Conservation (phyloP, 1,140 invertebrate species). For the Brachionus manjavacas region DNA sequence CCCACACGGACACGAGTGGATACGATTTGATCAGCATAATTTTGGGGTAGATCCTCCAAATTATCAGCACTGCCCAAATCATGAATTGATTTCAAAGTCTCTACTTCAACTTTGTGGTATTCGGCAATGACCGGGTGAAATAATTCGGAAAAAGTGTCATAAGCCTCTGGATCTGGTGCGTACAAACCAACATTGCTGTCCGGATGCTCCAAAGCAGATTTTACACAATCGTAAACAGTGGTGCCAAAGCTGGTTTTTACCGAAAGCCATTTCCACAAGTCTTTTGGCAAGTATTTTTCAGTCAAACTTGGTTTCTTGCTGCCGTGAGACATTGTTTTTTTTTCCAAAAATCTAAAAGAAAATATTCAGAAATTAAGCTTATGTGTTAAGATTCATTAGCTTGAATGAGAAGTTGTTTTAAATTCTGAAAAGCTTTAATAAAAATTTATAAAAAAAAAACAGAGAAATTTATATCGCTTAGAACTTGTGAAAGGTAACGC, state of each 20-base stretch:
- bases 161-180: slow-evolving; percentile 47
- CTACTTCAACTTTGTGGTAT: slow-evolving; percentile 47
- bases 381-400: not conserved
- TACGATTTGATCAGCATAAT: slow-evolving; percentile 31
- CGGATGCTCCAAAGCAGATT: slow-evolving; percentile 40
- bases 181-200: slow-evolving; percentile 34
- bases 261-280: slow-evolving; percentile 19
- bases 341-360: not conserved
- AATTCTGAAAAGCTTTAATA: not conserved
- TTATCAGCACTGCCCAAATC: slow-evolving; percentile 34
- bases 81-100: slow-evolving; percentile 24
- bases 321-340: slow-evolving; percentile 26
- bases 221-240: slow-evolving; percentile 35
- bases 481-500: not conserved
- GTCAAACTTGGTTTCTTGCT: slow-evolving; percentile 36
- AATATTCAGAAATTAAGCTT: too few species aligned
- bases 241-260: slow-evolving; percentile 28
- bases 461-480: not conserved
- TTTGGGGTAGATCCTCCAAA: slow-evolving; percentile 25
- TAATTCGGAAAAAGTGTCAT: slow-evolving; percentile 47
- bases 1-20: slow-evolving; percentile 36
- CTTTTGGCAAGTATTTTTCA: slow-evolving; percentile 40
- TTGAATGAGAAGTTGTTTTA: not conserved
- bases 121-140: slow-evolving; percentile 50
- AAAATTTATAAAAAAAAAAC: not conserved